These are phyloP conservation scores for Delia radicum DNA, from an alignment of 1,140 invertebrate species.

Conservation along the genomic window DNA sequence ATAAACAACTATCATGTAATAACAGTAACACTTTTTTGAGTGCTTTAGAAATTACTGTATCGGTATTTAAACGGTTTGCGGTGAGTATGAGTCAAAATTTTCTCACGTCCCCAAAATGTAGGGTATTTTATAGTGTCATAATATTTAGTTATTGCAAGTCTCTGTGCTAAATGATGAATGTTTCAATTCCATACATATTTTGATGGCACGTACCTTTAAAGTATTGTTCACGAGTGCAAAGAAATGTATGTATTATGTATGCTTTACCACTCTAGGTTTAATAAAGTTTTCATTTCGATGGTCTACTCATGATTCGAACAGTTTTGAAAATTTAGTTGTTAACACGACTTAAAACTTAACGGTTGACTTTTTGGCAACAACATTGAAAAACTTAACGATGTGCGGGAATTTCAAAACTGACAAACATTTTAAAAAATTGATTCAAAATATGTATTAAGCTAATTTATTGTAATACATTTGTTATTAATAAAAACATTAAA, in stretches of 20 bases:
- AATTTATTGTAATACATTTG: background rate
- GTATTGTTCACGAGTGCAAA: background rate
- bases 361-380: background rate
- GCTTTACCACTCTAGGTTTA: background rate
- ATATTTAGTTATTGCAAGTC: too few relatives aligned
- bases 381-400: background rate
- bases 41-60: too few relatives aligned
- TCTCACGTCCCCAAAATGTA: too few relatives aligned
- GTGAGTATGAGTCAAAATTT: too few relatives aligned
- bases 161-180: too few relatives aligned
- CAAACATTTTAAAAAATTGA: background rate
- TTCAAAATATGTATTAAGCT: background rate
- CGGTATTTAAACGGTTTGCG: too few relatives aligned
- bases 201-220: too few relatives aligned
- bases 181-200: too few relatives aligned
- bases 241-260: background rate
- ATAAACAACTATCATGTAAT: too few relatives aligned
- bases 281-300: background rate
- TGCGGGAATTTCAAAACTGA: background rate
- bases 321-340: slow-evolving; percentile 19
- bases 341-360: slow-evolving; percentile 12
- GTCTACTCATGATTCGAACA: background rate
- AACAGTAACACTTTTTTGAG: too few relatives aligned
- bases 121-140: too few relatives aligned
- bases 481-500: background rate